Base-by-base conservation (phyloP, 1,140 invertebrate species). In the Cherax destructor region DNA sequence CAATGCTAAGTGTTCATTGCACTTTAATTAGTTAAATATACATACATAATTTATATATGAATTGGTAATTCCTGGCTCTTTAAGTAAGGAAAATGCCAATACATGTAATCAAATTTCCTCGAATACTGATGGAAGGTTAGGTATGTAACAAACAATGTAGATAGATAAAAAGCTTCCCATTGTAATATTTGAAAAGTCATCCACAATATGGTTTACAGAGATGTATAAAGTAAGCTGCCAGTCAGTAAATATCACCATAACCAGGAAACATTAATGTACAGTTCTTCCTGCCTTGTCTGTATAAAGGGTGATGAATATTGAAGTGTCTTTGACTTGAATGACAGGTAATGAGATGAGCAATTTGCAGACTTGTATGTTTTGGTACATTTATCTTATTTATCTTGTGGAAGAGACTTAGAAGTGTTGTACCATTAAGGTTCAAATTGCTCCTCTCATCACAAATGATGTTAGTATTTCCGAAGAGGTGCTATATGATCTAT, bases 401-500 rank as follows among this genome's bases (percentile, higher is more conserved):
- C 59, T 85, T 74, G 47, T 74, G 6, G 41, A 72, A 72, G 47
- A 49, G 83, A 47, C 21, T n/a, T 7, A 52, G 65, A 52, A 30
- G 50, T 61, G 49, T 59, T 59, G 69, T 86, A 87, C 21, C 30
- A 65, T 49, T 79, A 11, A 61, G 16, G n/a, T 11, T 61, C 77
- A 88, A 88, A 80, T 80, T 88, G 86, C 86, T 88, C n/a, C 76
- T 88, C 86, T 88, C 86, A 69, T 88, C 61, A 49, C 52, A 79
- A n/a, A 21, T 80, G 61, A 49, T 88, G 86, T 88, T 86, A 86
- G 83, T 86, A 86, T 86, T 86, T 88, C 86, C 76, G 76, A 88
- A 88, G 86, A 88, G 86, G 86, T 88, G 86, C 86, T 88, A 88
- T 80, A 85, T 85, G 83, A 88, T 88, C 86, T 88, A 88, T 88